Base-by-base conservation (phyloP, 1,140 invertebrate species). In the Chymomyza costata region DNA sequence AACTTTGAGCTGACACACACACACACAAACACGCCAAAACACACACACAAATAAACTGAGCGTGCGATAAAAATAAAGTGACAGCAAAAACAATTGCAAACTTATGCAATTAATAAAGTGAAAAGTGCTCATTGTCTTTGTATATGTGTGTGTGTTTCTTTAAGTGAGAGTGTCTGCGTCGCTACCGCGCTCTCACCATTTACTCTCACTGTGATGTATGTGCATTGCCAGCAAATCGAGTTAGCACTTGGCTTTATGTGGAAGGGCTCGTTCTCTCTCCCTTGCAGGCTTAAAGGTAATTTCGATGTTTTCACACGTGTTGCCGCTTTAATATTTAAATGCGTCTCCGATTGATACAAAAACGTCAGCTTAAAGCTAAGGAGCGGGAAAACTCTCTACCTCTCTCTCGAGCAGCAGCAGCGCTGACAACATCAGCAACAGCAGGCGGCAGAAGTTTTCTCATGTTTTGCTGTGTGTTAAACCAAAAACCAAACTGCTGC, bases 51-150 rank as follows among this genome's bases (percentile, higher is more conserved):
- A 58, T 47, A 66, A 65, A 80, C 66, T 64, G 63, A 50, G 66
- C 57, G 61, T 56, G 71, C 71, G 71, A 76, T 76, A 76, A 76
- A 76, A 76, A 78, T 76, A 76, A 78, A 78, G 66, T 76, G 71
- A 76, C 71, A 76, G 73, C 66, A 71, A 80, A 76, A 76, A 76
- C 71, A 76, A 76, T 76, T 78, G 63, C 73, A 76, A 78, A 76
- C 73, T 76, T 76, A 57, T 52, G 71, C 71, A 76, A 76, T 76
- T 76, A 76, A 76, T 76, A 80, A 76, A 76, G 66, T 76, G 73
- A 76, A 78, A 78, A 76, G 73, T 67, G 71, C 65, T 67, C 71
- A 60, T 25, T 25, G 21, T 25, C 3, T 25, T 5, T 25, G 21
- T 25, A 3, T 25, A 25, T 25, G 21, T 25, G 21, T 5, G 21